Base-by-base conservation (phyloP, 2,797 vertebrate genomes). In the Ambastaia sidthimunki region DNA sequence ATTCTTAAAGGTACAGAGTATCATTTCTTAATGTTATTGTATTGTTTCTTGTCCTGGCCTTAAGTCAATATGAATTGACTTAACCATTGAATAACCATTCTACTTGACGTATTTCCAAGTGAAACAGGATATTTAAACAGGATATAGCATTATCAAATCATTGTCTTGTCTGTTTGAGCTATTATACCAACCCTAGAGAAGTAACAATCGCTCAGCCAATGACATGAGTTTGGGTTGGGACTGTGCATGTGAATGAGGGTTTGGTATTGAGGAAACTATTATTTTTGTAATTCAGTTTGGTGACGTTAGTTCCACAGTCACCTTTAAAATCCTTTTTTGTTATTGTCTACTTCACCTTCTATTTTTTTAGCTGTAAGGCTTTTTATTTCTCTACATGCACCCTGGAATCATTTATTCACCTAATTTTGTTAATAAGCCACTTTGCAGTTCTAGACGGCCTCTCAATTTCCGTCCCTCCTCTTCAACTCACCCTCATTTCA, bases 381-480 rank as follows among this genome's bases (percentile, higher is more conserved):
- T 76, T 67, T 59, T 5, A 15, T 18, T 16, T 44, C 23, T 59
- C 3, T 11, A 28, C 11, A 31, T 21, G 57, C 37, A 59, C 9
- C 21, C 41, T 50, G 41, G 41, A 70, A 34, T 37, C 28, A 70
- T 71, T 70, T 50, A 52, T 78, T 78, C 41, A 48, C 60, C 25
- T 48, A 37, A 76, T 44, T 69, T 71, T 41, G 41, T 70, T 70
- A 71, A 62, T 34, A 37, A 60, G 55, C 21, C 41, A 69, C 31
- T 74, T 74, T 73, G 41, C 5, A 21, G 16, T 76, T 76, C 60
- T 72, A 71, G 34, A 13, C 16, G 0, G 23, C 13, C 44, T 70
- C 74, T 63, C 18, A 21, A 65, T 55, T 66, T 59, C 59, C 34
- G 23, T 55, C 37, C 34, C 18, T n/a, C 23, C 25, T 74, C 28